Base-by-base conservation (phyloP, 1,140 invertebrate genomes). In the Cataglyphis hispanica region DNA sequence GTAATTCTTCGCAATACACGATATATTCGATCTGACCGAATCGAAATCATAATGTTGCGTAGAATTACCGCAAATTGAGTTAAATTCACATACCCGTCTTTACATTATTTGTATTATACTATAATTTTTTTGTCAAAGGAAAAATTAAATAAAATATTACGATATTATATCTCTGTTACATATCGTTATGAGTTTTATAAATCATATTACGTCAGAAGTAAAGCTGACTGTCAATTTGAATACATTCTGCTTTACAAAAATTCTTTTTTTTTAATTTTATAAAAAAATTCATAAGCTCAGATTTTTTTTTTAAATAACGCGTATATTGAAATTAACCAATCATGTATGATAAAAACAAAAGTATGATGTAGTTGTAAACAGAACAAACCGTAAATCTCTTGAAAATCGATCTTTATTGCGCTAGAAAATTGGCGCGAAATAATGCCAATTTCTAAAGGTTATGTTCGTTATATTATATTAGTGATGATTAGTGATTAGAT, bases 1-100 rank as follows among this genome's bases (percentile, higher is more conserved):
- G 72, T 64, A 77, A 90, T 27, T 43, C 50, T 66, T 69, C 27
- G 66, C 84, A 86, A n/a, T 22, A 61, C 53, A 34, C 67, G 90
- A 50, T 22, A 2, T 1, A 53, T 75, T 46, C 40, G 37, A 31
- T n/a, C 10, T 27, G 53, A 76, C 19, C 8, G 27, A 19, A 84
- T 37, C 5, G 22, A 31, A 60, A 64, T 64, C 70, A 43, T 53
- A 19, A n/a, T 4, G 2, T 31, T 78, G 60, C 16, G 16, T 19
- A 75, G 4, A 19, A 75, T 58, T n/a, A n/a, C 6, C 1, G 16
- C 31, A n/a, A 64, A 37, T 37, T 64, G 19, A 10, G 7, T 63
- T 25, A n/a, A 58, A 6, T 5, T 27, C 2, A 31, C 27, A 1
- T 61, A 2, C 10, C 27, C 46, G 13, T 40, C 1, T 64, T 46